These are phyloP conservation scores for Pardalotus punctatus DNA, from an alignment of 2,113 vertebrate species.

Conservation along the genomic window DNA sequence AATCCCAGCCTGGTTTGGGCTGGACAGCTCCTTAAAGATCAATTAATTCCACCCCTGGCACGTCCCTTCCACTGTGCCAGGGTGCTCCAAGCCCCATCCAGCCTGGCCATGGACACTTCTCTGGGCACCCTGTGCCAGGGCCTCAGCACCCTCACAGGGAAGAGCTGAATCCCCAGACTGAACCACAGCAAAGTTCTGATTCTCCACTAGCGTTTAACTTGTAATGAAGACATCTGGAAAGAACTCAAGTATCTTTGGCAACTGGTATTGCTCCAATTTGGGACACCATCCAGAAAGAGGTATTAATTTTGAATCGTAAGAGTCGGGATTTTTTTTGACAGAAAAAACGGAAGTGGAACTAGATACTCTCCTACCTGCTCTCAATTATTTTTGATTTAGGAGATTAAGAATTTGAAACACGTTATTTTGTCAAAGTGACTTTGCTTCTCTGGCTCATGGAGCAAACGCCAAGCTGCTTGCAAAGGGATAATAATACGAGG, in stretches of 20 bases:
- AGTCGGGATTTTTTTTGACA: neutral
- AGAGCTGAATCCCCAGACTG: neutral
- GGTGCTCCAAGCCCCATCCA: accelerated
- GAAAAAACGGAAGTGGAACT: neutral
- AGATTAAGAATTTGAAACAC: neutral
- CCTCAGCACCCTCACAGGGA: accelerated
- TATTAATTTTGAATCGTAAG: neutral
- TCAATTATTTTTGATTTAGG: neutral
- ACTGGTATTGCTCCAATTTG: neutral
- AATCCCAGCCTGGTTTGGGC: neutral
- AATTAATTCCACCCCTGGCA: neutral
- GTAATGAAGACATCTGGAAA: neutral
- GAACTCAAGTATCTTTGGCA: neutral
- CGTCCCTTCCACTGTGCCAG: accelerated
- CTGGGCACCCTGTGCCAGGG: neutral
- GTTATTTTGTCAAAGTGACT: neutral
- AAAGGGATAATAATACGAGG: neutral
- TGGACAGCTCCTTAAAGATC: neutral
- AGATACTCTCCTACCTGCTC: neutral
- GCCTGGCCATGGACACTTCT: accelerated
- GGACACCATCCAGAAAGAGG: neutral
- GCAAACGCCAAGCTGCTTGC: neutral
- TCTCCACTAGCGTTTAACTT: neutral
- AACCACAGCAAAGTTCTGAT: neutral
- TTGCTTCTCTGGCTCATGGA: neutral